Evolutionary conservation across 2,888 invertebrate species (phyloP).

Genomic region (Dynastes tityus): DNA sequence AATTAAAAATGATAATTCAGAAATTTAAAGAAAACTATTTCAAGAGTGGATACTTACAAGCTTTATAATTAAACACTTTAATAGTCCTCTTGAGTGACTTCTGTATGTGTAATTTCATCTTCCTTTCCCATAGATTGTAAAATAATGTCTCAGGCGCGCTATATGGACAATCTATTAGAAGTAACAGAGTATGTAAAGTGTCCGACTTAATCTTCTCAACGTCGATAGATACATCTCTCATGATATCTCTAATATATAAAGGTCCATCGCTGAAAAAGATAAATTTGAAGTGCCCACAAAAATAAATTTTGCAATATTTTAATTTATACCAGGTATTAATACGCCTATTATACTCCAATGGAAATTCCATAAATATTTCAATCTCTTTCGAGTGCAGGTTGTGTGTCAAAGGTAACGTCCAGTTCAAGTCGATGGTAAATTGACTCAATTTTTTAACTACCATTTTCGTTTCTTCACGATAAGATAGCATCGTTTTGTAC

Average conservation of each 20-base stretch:
- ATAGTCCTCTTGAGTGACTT: constrained; percentile 6
- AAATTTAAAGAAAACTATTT: neutral
- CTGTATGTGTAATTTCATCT: constrained; percentile 28
- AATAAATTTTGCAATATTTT: neutral
- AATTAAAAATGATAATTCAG: too few relatives aligned
- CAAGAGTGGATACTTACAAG: constrained; percentile 16
- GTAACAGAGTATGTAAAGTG: constrained; percentile 30
- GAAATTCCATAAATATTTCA: constrained; percentile 50
- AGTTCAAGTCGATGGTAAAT: constrained; percentile 50
- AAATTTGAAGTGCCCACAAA: neutral
- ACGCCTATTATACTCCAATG: constrained; percentile 52
- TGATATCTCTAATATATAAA: constrained; percentile 42
- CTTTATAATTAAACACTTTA: constrained; percentile 18
- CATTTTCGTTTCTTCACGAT: constrained; percentile 44
- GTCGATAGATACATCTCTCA: constrained; percentile 38
- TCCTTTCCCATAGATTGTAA: constrained; percentile 23
- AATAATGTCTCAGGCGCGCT: constrained; percentile 47
- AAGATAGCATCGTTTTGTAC: constrained; percentile 32
- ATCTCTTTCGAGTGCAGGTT: constrained; percentile 48
- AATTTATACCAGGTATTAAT: constrained; percentile 29
- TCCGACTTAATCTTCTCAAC: constrained; percentile 47
- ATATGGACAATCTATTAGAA: constrained; percentile 48
- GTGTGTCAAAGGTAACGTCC: constrained; percentile 45
- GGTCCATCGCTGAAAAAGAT: constrained; percentile 11
- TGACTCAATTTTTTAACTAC: constrained; percentile 47